Evolutionary conservation across 2,888 invertebrate genomes (phyloP), one percentile per base, ranked within the genome.

Genomic region (Dastarcus helophoroides): DNA sequence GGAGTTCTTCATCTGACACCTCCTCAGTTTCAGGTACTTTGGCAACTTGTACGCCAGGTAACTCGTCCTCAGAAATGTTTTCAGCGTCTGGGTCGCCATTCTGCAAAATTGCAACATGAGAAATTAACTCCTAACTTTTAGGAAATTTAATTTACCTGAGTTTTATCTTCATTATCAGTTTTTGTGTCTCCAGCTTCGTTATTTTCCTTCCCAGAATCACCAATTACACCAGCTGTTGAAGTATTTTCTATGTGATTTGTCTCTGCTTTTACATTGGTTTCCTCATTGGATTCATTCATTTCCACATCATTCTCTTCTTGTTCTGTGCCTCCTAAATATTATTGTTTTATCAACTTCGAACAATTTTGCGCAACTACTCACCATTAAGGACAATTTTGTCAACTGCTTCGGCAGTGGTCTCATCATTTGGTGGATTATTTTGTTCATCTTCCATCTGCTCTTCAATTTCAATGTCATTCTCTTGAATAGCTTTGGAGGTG

Each of bases 11-110:
- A 58, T 80, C 79, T 2, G 80, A 80, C 0, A 81, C 80, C 60
- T 80, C 83, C 56, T 85, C 85, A 2, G 84, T 82, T 65, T 85
- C 84, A 38, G 81, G 79, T 22, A 83, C 75, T 62, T 81, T 81
- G 4, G 77, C 79, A 41, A 79, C 76, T 47, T 74, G 71, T 2
- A 80, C 75, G 15, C 66, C 67, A 1, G 83, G 83, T 14, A 84
- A 53, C 57, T 85, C 85, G 59, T 86, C 85, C 57, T 85, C 85
- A 0, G 84, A 85, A 22, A 86, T 82, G 32, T 81, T 79, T 63
- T 86, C 86, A 1, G 84, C 82, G 54, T 85, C 84, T 27, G 80
- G 79, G 44, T 81, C 80, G 60, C 67, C 54, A 67, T 69, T 39
- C 54, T 57, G 11, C 45, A 33, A 36, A 30, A 29, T 21, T 10